Conservation (phyloP, 2,888 invertebrate genomes). For the Escarpia spicata region DNA sequence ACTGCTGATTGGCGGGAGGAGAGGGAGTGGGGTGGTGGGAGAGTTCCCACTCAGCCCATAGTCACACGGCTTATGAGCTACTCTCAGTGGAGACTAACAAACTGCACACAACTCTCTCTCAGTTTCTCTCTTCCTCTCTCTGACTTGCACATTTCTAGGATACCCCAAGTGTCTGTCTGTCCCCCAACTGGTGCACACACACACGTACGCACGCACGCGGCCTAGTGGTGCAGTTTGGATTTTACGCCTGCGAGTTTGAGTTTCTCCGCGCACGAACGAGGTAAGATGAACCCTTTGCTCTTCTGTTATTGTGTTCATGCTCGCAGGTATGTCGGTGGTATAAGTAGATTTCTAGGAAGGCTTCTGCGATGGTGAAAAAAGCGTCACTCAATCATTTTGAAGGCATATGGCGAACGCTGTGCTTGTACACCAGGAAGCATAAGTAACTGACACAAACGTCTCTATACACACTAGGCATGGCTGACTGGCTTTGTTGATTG, state of each 20-base stretch:
- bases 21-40: conserved; percentile 6
- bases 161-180: not conserved
- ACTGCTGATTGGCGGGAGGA: not conserved
- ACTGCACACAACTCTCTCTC: not conserved
- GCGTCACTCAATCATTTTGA: not conserved
- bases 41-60: not conserved
- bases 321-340: not conserved
- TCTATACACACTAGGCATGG: not conserved
- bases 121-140: not conserved
- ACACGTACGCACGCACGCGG: not conserved
- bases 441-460: not conserved
- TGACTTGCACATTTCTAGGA: not conserved
- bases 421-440: not conserved
- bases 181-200: not conserved
- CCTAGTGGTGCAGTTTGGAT: not conserved
- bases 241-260: not conserved
- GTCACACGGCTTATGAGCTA: not conserved
- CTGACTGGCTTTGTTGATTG: not conserved
- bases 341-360: not conserved
- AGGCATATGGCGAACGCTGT: not conserved
- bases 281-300: not conserved
- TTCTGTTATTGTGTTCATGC: not conserved
- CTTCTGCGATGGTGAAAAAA: not conserved
- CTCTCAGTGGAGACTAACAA: not conserved
- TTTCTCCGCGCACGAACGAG: not conserved